Evolutionary conservation across 2,888 invertebrate species (phyloP).

Genomic region (Punctoribates punctum): DNA sequence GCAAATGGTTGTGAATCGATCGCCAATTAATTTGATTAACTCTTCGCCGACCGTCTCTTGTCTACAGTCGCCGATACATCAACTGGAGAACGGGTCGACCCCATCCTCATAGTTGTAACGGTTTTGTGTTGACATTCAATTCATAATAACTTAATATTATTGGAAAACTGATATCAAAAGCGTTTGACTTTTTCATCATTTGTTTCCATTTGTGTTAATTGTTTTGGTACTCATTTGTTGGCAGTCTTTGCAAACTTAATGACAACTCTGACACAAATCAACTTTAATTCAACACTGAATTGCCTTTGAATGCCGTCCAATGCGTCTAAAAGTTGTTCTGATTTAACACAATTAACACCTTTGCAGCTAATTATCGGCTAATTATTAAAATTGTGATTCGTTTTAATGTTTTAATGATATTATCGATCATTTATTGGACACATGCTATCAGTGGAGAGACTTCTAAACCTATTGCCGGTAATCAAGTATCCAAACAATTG

Average conservation of each 20-base stretch:
- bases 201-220: constrained; percentile 15
- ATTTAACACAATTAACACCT: constrained; percentile 19
- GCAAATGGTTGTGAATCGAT: constrained; percentile 12
- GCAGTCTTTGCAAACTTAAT: constrained; percentile 3
- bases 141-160: constrained; percentile 3
- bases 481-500: neutral
- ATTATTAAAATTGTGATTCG: constrained; percentile 15
- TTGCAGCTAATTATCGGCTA: constrained; percentile 31
- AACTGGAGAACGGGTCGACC: constrained; percentile 31
- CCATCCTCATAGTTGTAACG: constrained; percentile 25
- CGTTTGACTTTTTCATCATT: constrained; percentile 2
- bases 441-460: neutral
- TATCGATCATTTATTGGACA: neutral
- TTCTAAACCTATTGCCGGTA: neutral
- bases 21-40: constrained; percentile 34
- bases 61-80: constrained; percentile 28
- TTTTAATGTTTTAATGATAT: constrained; percentile 3
- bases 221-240: neutral
- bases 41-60: neutral
- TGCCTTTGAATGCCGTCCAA: constrained; percentile 37
- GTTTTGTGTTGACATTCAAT: constrained; percentile 21
- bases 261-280: constrained; percentile 13
- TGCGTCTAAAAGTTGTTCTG: constrained; percentile 26
- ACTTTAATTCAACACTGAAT: neutral
- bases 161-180: neutral